Conservation (phyloP, 64 coral and sea anemone species). For the Catalaphyllia jardinei region DNA sequence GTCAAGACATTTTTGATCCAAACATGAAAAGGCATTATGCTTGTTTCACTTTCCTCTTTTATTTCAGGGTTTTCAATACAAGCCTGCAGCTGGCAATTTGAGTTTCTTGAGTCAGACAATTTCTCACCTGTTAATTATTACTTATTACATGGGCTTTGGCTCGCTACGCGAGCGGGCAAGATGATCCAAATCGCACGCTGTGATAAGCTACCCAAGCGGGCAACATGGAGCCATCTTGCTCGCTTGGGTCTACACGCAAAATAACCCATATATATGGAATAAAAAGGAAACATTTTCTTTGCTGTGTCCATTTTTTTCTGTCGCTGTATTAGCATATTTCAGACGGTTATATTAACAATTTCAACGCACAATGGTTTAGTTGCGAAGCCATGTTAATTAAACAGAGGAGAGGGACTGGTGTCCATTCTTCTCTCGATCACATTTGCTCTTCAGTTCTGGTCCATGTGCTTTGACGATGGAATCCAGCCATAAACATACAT, state of each 20-base stretch:
- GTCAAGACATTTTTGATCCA: too few species aligned
- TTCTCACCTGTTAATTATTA: constrained; percentile 51
- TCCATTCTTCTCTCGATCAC: constrained; percentile 55
- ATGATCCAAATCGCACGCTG: too few species aligned
- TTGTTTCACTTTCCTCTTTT: too few species aligned
- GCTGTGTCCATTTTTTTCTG: constrained; percentile 59
- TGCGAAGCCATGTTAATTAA: constrained; percentile 33
- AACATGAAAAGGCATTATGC: too few species aligned
- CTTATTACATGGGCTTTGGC: too few species aligned
- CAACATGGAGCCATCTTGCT: too few species aligned
- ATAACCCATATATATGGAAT: constrained; percentile 64
- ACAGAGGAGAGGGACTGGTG: constrained; percentile 57
- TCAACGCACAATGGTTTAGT: constrained; percentile 31
- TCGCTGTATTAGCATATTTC: constrained; percentile 46
- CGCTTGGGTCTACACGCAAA: too few species aligned
- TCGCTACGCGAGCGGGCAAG: too few species aligned
- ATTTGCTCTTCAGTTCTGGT: constrained; percentile 47
- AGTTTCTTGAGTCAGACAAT: constrained; percentile 61
- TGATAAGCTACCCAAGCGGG: too few species aligned
- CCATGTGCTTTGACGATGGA: constrained; percentile 26
- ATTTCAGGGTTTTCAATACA: too few species aligned
- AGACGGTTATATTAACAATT: constrained; percentile 40
- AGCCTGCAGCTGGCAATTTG: too few species aligned
- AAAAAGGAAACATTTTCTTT: constrained; percentile 60
- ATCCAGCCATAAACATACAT: not conserved